Evolutionary conservation across 2,888 invertebrate genomes (phyloP), one percentile per base, ranked within the genome.

Genomic region (Crioceris asparagi): DNA sequence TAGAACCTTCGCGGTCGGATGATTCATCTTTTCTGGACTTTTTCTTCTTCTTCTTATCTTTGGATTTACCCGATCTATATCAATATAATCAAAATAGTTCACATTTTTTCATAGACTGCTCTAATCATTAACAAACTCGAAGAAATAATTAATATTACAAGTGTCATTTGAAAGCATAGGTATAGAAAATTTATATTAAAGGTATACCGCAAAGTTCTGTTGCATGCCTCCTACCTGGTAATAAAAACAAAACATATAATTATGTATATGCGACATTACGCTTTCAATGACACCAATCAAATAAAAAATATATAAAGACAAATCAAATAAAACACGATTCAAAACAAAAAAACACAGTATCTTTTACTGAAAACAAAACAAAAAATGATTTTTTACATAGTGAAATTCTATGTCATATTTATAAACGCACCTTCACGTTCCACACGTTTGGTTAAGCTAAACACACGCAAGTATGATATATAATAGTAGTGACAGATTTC

Each of bases 21-120:
- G 57, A 55, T 3, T 50, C 54, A 1, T 48, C 49, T 4, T 48
- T 53, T 14, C 55, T 58, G 12, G 50, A 58, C 41, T 59, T 62
- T 45, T 54, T 56, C 45, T 60, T 59, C 34, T 66, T 63, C 53
- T 61, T 68, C 57, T 61, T 67, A 49, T 60, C 61, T 53, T 56
- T 68, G 45, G 41, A 54, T 49, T 59, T 61, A n/a, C 50, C 50
- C 15, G 56, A 60, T 55, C 60, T 61, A 51, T 29, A 41, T 17
- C 17, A 23, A 36, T 15, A 8, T 12, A 25, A 11, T 25, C n/a
- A n/a, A n/a, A n/a, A n/a, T n/a, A n/a, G n/a, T n/a, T n/a, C n/a
- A n/a, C n/a, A n/a, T n/a, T n/a, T n/a, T n/a, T n/a, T n/a, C n/a
- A n/a, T n/a, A n/a, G n/a, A n/a, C n/a, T n/a, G n/a, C n/a, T n/a